phyloP scores from a whole-genome alignment of 1,140 invertebrate genomes.

The Penaeus japonicus region DNA sequence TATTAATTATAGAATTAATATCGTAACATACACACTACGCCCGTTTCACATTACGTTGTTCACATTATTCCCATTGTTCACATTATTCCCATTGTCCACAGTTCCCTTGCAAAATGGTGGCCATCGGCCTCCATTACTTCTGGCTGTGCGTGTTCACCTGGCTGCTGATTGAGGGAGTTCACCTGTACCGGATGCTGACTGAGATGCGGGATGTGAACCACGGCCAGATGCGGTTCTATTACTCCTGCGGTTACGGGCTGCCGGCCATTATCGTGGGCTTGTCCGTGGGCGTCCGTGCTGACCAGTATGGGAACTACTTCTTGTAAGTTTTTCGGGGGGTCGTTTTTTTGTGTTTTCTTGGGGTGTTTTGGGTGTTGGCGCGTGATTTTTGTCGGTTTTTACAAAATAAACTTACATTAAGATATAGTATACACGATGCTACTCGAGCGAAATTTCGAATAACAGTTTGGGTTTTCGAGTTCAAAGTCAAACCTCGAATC shows the following conservation, averaged over 20 bases:
- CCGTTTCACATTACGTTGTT: no score
- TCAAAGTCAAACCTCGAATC: no score
- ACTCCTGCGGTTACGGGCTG: constrained; percentile 92
- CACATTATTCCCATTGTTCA: no score
- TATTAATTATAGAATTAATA: no score
- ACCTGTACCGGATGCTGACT: constrained; percentile 92
- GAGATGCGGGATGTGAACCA: constrained; percentile 97
- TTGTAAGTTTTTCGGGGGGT: constrained; percentile 47
- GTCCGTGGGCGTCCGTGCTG: constrained; percentile 89
- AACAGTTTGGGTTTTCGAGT: no score
- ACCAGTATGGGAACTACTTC: constrained; percentile 87
- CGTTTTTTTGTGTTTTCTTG: neutral
- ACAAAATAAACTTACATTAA: no score
- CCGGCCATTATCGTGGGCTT: constrained; percentile 91
- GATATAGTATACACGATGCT: no score
- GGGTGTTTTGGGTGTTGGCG: no score
- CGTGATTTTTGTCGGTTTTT: neutral
- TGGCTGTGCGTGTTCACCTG: constrained; percentile 90
- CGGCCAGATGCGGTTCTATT: constrained; percentile 92
- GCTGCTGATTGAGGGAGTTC: constrained; percentile 90
- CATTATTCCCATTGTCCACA: constrained; percentile 61
- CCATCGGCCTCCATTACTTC: constrained; percentile 91
- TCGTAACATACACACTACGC: no score
- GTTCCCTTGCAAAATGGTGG: constrained; percentile 87
- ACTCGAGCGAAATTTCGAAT: no score